phyloP scores from a whole-genome alignment of 53 echinoderm and acorn worm genomes.

The Luidia sarsii region DNA sequence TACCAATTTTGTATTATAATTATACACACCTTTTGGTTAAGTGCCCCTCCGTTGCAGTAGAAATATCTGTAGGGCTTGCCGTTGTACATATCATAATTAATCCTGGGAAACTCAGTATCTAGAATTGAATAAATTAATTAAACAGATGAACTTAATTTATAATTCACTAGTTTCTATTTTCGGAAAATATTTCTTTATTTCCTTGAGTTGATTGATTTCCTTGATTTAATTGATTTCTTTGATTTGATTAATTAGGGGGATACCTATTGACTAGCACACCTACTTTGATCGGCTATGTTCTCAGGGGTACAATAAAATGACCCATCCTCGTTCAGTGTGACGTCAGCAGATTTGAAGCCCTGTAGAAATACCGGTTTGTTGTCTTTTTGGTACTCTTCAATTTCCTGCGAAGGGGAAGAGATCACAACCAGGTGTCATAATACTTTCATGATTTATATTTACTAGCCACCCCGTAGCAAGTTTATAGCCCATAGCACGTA shows the following conservation, averaged over 20 bases:
- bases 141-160: too few species aligned
- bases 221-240: too few species aligned
- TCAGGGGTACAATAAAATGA: slow-evolving; percentile 16
- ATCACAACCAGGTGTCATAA: background rate
- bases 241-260: too few species aligned
- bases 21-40: slow-evolving; percentile 38
- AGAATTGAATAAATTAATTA: background rate
- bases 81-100: slow-evolving; percentile 78
- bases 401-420: background rate
- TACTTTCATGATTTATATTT: background rate
- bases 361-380: background rate
- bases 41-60: slow-evolving; percentile 55
- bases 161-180: too few species aligned
- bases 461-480: too few species aligned
- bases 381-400: slow-evolving; percentile 5
- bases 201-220: background rate
- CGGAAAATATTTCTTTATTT: background rate
- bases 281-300: slow-evolving; percentile 31
- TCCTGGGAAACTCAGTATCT: slow-evolving; percentile 76
- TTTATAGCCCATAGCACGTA: too few species aligned
- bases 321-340: slow-evolving; percentile 7
- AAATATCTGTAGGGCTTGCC: slow-evolving; percentile 74
- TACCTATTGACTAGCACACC: too few species aligned
- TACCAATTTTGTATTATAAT: too few species aligned
- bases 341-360: background rate